Evolutionary conservation across 2,797 vertebrate genomes (phyloP), one percentile per base, ranked within the genome.

Genomic region (Pitangus sulphuratus): DNA sequence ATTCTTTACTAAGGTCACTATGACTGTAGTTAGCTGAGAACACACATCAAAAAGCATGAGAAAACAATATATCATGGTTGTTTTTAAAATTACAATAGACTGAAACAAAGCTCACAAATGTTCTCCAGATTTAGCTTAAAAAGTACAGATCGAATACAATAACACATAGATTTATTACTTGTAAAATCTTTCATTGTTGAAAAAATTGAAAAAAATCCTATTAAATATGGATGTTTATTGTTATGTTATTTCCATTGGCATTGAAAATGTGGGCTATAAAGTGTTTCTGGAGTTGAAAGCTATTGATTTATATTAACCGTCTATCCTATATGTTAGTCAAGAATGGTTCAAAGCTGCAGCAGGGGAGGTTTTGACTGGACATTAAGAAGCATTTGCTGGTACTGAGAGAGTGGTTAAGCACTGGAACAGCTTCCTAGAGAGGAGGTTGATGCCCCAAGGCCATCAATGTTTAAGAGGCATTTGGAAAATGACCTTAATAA

Each of bases 371-470:
- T 28, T 45, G 26, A 28, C 25, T 42, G 7, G 33, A 16, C 11
- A 8, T 40, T 51, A 35, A 16, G 65, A 87, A 74, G 2, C 9
- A 20, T 45, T 79, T 66, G 17, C 61, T 40, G 35, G 8, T 45
- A 30, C 7, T 3, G 6, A 56, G 15, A 81, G 0, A 1, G 5
- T 45, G 3, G 8, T 61, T 57, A 78, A 65, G 37, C 3, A 7
- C 13, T 37, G 12, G n/a, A 62, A 62, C 13, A 62, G 2, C 16
- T 47, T 78, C 21, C 24, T 71, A 48, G 28, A 40, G 54, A 65
- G 5, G 3, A 11, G 16, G 3, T 20, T 3, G 2, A 24, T 35
- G 25, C 3, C 30, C 8, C 5, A 57, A 80, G 15, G 14, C 6
- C 33, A 20, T 18, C 20, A 35, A 3, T 31, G 9, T 40, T 51